Conservation (phyloP, 2,113 vertebrate genomes). For the Paedocypris sp. region DNA sequence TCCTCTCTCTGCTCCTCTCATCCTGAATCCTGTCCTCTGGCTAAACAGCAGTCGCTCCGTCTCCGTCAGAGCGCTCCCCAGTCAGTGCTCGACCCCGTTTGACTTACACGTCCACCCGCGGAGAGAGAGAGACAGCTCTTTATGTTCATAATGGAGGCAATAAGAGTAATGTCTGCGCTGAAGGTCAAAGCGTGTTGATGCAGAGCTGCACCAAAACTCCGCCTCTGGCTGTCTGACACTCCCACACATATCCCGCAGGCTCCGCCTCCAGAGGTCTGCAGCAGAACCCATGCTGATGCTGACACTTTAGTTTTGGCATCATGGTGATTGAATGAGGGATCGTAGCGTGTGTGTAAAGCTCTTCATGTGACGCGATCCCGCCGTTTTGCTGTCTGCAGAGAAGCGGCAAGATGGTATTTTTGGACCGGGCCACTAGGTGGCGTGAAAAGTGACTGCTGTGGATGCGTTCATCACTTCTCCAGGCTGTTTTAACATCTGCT, state of each 20-base stretch:
- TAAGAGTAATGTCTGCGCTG: not conserved
- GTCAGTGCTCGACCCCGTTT: conserved; percentile 3
- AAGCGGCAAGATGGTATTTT: too few species aligned
- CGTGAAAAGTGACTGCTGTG: too few species aligned
- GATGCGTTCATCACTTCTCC: too few species aligned
- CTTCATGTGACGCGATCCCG: too few species aligned
- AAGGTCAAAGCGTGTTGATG: conserved; percentile 25
- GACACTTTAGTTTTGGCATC: too few species aligned
- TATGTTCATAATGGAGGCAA: conserved; percentile 23
- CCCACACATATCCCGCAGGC: conserved; percentile 3
- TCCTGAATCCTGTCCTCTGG: not conserved
- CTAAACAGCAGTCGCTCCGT: not conserved
- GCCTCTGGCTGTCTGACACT: conserved; percentile 24
- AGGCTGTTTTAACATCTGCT: too few species aligned
- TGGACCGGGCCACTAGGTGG: too few species aligned
- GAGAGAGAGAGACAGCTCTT: not conserved
- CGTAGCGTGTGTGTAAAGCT: too few species aligned
- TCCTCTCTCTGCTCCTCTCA: not conserved
- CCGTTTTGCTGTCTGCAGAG: too few species aligned
- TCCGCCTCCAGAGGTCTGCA: not conserved
- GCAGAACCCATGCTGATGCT: not conserved
- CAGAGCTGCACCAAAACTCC: too few species aligned
- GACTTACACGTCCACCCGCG: not conserved
- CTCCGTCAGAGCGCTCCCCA: not conserved
- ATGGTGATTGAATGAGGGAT: too few species aligned